These are phyloP conservation scores for Oryzias melastigma DNA, from an alignment of 2,113 vertebrate genomes.

Conservation along the genomic window DNA sequence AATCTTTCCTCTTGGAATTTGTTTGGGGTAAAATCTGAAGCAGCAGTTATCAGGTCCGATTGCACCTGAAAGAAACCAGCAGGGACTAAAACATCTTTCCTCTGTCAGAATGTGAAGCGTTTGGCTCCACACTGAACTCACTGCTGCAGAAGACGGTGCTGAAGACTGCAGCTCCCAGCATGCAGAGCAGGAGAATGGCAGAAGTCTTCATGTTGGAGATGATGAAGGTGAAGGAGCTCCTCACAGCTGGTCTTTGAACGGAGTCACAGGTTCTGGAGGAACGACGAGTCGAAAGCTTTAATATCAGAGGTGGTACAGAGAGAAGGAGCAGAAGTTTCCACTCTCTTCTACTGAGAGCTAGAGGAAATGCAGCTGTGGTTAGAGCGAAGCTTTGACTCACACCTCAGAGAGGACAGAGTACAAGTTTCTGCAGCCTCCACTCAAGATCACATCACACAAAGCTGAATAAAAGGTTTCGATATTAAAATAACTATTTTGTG, in stretches of 20 bases:
- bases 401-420: background rate
- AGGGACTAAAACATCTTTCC: accelerated
- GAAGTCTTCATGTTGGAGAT: constrained; percentile 42
- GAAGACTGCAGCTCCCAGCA: constrained; percentile 45
- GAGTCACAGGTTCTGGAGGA: background rate
- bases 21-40: constrained; percentile 20
- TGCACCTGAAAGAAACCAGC: constrained; percentile 2
- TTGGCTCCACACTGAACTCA: constrained; percentile 21
- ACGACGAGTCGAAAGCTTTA: background rate
- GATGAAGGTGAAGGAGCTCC: background rate
- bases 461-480: too few relatives aligned
- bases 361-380: constrained; percentile 39
- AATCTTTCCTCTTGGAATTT: accelerated
- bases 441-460: too few relatives aligned
- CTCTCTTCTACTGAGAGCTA: background rate
- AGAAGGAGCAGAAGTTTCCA: constrained; percentile 50
- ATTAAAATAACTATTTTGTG: too few relatives aligned
- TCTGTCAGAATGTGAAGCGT: background rate
- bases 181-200: constrained; percentile 50
- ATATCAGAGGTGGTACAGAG: constrained; percentile 1
- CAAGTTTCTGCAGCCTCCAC: background rate
- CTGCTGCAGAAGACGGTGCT: constrained; percentile 18
- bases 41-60: constrained; percentile 48
- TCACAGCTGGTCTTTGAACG: background rate
- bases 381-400: background rate